Evolutionary conservation across 2,797 vertebrate genomes (phyloP).

Genomic region (Emydoidea blandingii): DNA sequence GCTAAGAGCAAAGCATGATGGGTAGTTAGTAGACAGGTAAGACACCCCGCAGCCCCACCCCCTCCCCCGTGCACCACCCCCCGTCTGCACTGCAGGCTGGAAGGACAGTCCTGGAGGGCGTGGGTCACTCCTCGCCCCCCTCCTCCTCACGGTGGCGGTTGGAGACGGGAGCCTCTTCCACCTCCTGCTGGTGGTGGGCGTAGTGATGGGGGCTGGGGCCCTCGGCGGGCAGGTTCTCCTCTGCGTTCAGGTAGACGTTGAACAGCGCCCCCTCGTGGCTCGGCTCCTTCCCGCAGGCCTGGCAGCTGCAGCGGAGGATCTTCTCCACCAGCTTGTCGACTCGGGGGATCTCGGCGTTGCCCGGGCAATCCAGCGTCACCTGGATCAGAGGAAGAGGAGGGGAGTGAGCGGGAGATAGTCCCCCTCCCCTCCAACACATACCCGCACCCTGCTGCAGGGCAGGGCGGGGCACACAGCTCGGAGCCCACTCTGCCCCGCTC

Average conservation of each 20-base stretch:
- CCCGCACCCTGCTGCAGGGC: background rate
- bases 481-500: background rate
- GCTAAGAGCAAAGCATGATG: conserved; percentile 1
- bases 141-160: conserved; percentile 75
- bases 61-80: conserved; percentile 50
- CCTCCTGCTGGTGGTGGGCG: conserved; percentile 68
- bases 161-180: conserved; percentile 49
- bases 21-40: conserved; percentile 10
- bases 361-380: conserved; percentile 95
- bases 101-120: conserved; percentile 44
- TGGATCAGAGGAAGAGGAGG: conserved; percentile 25
- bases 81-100: background rate
- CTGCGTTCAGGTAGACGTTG: conserved; percentile 87
- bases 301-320: conserved; percentile 96
- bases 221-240: conserved; percentile 72
- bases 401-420: accelerated
- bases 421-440: background rate
- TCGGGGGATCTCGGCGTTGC: conserved; percentile 88
- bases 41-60: conserved; percentile 37
- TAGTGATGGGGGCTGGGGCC: conserved; percentile 73
- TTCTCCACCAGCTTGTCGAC: conserved; percentile 98
- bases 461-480: accelerated
- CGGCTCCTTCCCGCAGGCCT: conserved; percentile 94
- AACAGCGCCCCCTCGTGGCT: conserved; percentile 91
- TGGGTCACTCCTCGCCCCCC: conserved; percentile 80